Percentiles rank a stretch among this genome's conserved stretches.
Conservation (phyloP, 2,888 invertebrate species). For the Himalopsyche anomala region DNA sequence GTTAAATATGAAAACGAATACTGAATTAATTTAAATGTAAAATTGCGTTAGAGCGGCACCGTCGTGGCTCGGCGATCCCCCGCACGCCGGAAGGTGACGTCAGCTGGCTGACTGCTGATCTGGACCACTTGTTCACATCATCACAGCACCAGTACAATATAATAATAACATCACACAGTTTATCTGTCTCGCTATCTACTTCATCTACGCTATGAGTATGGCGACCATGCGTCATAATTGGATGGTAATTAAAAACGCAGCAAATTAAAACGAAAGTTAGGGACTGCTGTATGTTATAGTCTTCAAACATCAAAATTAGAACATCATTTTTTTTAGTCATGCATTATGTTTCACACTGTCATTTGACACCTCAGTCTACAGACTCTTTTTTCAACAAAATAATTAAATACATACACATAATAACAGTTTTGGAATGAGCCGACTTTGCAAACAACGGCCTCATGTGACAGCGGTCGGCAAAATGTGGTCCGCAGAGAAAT, state of each 20-base stretch:
- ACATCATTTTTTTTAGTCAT: too few species aligned
- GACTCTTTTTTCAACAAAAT: too few species aligned
- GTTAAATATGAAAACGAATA: not conserved
- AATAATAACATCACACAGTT: conserved; percentile 2
- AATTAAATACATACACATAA: too few species aligned
- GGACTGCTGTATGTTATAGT: too few species aligned
- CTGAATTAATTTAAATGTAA: not conserved
- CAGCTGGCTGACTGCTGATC: conserved; percentile 50
- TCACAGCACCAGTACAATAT: not conserved
- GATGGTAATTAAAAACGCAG: not conserved
- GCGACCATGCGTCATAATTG: conserved; percentile 18
- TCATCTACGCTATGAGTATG: not conserved
- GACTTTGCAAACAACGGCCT: too few species aligned
- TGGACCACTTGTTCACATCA: conserved; percentile 58
- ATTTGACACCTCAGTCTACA: too few species aligned
- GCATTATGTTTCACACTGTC: too few species aligned
- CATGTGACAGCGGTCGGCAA: too few species aligned
- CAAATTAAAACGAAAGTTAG: not conserved
- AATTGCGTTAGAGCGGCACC: not conserved
- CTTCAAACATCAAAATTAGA: too few species aligned
- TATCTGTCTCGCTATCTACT: not conserved
- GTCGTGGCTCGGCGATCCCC: conserved; percentile 14
- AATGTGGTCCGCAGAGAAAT: too few species aligned
- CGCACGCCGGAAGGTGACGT: conserved; percentile 61
- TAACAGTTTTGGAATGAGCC: too few species aligned